Evolutionary conservation across 2,888 invertebrate species (phyloP).

Genomic region (Rhagophthalmus giganteus): DNA sequence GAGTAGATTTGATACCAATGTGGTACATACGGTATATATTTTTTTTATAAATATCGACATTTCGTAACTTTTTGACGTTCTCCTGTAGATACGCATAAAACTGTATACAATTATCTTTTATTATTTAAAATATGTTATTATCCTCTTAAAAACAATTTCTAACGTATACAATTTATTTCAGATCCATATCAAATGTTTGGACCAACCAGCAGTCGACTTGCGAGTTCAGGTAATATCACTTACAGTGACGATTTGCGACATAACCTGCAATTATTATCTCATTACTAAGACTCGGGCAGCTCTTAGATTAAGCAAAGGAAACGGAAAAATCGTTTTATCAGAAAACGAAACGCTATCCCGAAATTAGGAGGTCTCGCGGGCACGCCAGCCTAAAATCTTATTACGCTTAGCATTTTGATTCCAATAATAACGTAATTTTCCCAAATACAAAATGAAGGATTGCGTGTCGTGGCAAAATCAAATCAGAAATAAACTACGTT

Average conservation of each 20-base stretch:
- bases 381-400: slow-evolving; percentile 33
- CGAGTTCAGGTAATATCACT: slow-evolving; percentile 81
- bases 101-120: too few species aligned
- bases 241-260: neutral
- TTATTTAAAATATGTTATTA: neutral
- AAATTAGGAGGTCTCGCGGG: slow-evolving; percentile 29
- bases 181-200: slow-evolving; percentile 99
- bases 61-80: too few species aligned
- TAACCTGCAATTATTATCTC: slow-evolving; percentile 20
- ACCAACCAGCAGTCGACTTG: slow-evolving; percentile 92
- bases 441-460: slow-evolving; percentile 39
- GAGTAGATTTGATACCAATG: too few species aligned
- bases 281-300: slow-evolving; percentile 18
- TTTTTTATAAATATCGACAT: too few species aligned
- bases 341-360: slow-evolving; percentile 25
- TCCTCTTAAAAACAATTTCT: neutral
- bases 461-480: slow-evolving; percentile 50
- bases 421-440: slow-evolving; percentile 30
- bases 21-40: too few species aligned
- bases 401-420: slow-evolving; percentile 29
- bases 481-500: slow-evolving; percentile 46
- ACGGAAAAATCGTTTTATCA: slow-evolving; percentile 27
- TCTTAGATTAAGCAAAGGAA: slow-evolving; percentile 17
- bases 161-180: slow-evolving; percentile 59
- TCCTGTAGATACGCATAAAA: too few species aligned